Conservation (phyloP, 2,797 vertebrate species). For the Sternarchorhynchus goeldii region DNA sequence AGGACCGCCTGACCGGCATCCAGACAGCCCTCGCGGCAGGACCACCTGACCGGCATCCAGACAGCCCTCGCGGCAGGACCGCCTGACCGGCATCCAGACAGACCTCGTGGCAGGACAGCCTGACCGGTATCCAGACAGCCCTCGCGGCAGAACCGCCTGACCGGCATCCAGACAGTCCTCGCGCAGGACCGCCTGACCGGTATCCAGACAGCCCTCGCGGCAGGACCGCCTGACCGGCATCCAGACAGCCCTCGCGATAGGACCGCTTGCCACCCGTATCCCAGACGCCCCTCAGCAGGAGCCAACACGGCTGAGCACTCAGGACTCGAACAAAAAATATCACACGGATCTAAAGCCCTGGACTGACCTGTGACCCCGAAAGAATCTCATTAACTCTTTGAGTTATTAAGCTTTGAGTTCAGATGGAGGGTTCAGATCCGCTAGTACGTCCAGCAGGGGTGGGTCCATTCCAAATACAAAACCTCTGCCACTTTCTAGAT, state of each 20-base stretch:
- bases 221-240: constrained; percentile 53
- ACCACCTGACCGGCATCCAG: too few relatives aligned
- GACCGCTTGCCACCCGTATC: neutral
- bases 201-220: too few relatives aligned
- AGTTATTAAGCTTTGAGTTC: neutral
- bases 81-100: too few relatives aligned
- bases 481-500: neutral
- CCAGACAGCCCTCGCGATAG: constrained; percentile 48
- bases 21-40: too few relatives aligned
- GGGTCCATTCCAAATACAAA: neutral
- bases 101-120: too few relatives aligned
- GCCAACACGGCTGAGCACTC: neutral
- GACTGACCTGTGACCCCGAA: neutral
- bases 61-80: too few relatives aligned
- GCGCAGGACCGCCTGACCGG: too few relatives aligned
- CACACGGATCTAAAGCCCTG: neutral
- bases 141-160: neutral
- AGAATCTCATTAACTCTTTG: too few relatives aligned
- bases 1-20: too few relatives aligned
- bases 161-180: too few relatives aligned
- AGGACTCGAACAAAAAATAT: neutral
- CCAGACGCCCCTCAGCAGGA: too few relatives aligned
- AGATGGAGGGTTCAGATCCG: neutral
- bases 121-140: too few relatives aligned
- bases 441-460: neutral